Base-by-base conservation (phyloP, 2,797 vertebrate species). In the Gymnocypris eckloni region DNA sequence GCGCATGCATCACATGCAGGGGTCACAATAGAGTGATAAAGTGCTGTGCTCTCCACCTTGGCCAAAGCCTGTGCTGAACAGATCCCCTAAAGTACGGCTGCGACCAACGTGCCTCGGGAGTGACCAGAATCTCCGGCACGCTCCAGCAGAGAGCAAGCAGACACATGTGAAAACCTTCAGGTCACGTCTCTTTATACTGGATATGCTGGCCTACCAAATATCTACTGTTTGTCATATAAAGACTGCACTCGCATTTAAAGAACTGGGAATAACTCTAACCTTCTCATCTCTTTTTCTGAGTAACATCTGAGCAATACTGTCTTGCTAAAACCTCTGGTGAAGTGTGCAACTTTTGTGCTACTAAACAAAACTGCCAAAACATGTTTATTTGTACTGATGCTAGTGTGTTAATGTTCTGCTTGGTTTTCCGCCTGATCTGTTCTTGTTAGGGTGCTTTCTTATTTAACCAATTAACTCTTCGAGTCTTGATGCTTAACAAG, bases 21-120 rank as follows among this genome's bases (percentile, higher is more conserved):
- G 33, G 41, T 70, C 37, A 86, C 86, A 76, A 90, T 73, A 93
- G 87, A 89, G 78, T 88, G 91, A 79, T 92, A 93, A 95, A 92
- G 94, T 90, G 90, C 90, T 89, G 93, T 91, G 94, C 94, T 88
- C 92, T 98, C 96, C 97, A 99, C 98, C 98, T 99, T 94, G 97
- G 94, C 95, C 96, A 96, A 97, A 97, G 96, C 96, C 96, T 96
- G 95, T 93, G 96, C 95, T 94, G 96, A 97, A 97, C 93, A 99
- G 97, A 96, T 99, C 97, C 95, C 98, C 98, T 94, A 99, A 97
- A 72, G 98, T 99, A 95, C 97, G 97, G 92, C 97, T 97, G 88
- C 96, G 97, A 93, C 97, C 97, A 91, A 96, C 70, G 88, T 98
- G 97, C 94, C 96, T 97, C 92, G 98, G 97, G 93, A 99, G 94